Base-by-base conservation (phyloP, 2,113 vertebrate genomes). In the Lamprotornis superbus region DNA sequence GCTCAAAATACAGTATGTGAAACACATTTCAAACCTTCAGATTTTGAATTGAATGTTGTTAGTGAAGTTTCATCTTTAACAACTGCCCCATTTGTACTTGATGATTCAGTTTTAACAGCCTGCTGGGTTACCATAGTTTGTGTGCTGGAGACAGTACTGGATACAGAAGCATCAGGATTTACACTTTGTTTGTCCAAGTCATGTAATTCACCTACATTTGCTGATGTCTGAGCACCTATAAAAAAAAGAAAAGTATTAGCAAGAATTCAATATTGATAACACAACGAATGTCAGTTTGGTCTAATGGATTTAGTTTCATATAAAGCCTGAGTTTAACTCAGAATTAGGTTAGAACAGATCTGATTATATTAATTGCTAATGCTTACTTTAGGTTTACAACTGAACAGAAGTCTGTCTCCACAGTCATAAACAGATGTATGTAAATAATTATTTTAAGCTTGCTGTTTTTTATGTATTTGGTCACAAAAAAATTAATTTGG, bases 11-110 rank as follows among this genome's bases (percentile, higher is more conserved):
- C 96, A 98, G 96, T 96, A 98, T 57, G 96, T 96, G 97, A 98
- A 98, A 98, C 94, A 95, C 95, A 97, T 97, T 96, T 97, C 97
- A 97, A 97, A 98, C 98, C 97, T 98, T 98, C 97, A 96, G 97
- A 91, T 98, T 98, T 98, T 97, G 97, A 97, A 97, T 96, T 97
- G 97, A 97, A 96, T 97, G 98, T 90, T 97, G 96, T 96, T 97
- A 98, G 97, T 97, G 98, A 98, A 97, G 98, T 97, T 97, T 98
- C 97, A 98, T 98, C 98, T 98, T 98, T 98, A 96, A 98, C 97
- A 98, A 98, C 96, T 96, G 98, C 97, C 97, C 97, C 97, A 94
- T 98, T 98, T 97, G 97, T 98, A 98, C 97, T 98, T 97, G 97
- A 97, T 95, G 98, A 97, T 87, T 98, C 98, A 93, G 97, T 98